A percentile compares a stretch with the other conserved stretches of the same genome.
phyloP scores from a whole-genome alignment of 2,888 invertebrate genomes.

The Chironomus tentans region DNA sequence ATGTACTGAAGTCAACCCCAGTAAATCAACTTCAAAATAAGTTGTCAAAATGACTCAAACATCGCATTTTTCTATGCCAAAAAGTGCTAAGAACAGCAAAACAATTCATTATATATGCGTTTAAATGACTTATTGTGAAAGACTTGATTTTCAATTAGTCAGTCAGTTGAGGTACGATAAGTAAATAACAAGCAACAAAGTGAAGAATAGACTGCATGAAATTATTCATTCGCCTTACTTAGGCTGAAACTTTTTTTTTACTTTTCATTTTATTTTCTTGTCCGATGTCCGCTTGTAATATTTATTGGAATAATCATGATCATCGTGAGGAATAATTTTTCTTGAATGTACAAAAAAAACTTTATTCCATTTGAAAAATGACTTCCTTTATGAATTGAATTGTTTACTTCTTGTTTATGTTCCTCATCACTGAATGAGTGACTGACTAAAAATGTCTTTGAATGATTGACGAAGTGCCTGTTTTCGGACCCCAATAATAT shows the following conservation, averaged over 20 bases:
- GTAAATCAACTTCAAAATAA: too few species aligned
- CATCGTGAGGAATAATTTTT: background rate
- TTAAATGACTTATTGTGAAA: conserved; percentile 14
- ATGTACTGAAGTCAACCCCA: too few species aligned
- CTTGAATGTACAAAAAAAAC: background rate
- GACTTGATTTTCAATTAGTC: conserved; percentile 25
- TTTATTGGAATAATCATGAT: conserved; percentile 16
- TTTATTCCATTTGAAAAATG: conserved; percentile 5
- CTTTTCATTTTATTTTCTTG: background rate
- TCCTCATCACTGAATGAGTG: conserved; percentile 14
- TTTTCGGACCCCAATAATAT: background rate
- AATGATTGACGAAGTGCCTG: background rate
- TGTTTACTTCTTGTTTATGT: background rate
- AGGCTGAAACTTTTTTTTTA: background rate
- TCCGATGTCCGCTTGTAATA: background rate
- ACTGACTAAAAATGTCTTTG: background rate
- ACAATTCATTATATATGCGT: background rate
- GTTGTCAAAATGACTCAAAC: too few species aligned
- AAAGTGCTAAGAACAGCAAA: background rate
- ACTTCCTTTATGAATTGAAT: conserved; percentile 20
- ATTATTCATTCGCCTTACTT: conserved; percentile 7
- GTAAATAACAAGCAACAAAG: too few species aligned
- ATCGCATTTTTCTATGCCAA: too few species aligned
- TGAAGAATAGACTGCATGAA: too few species aligned
- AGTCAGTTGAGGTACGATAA: background rate